A percentile compares a stretch with the other conserved stretches of the same genome.
These are phyloP conservation scores for Ivindomyrus marchei DNA, from an alignment of 2,113 vertebrate species.

Conservation along the genomic window DNA sequence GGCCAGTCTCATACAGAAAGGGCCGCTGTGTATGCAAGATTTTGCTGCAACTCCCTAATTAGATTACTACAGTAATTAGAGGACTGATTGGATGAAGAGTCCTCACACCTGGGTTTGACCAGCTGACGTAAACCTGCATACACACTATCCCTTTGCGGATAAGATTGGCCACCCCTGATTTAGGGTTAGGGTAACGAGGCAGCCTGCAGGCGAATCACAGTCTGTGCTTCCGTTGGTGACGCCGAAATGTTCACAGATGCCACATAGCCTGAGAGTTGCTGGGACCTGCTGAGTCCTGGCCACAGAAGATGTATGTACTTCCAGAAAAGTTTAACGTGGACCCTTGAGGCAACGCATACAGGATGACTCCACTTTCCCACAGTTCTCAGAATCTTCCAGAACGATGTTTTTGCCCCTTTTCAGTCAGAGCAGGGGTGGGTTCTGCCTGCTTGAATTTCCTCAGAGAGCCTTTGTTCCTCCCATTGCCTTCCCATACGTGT, in stretches of 20 bases:
- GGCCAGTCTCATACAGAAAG: too few species aligned
- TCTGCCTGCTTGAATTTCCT: not conserved
- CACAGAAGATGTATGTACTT: not conserved
- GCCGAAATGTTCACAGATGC: not conserved
- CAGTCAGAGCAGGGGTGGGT: not conserved
- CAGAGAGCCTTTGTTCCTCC: not conserved
- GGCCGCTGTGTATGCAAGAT: too few species aligned
- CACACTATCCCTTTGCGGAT: too few species aligned
- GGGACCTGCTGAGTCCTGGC: not conserved
- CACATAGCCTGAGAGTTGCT: not conserved
- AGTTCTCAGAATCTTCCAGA: not conserved
- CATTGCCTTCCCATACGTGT: not conserved
- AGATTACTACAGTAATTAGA: too few species aligned
- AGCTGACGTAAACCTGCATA: too few species aligned
- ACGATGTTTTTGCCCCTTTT: not conserved
- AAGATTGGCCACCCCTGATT: too few species aligned
- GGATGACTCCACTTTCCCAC: not conserved
- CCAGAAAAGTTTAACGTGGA: not conserved
- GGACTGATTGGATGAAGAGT: too few species aligned
- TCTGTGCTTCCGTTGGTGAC: not conserved
- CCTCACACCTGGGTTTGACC: too few species aligned
- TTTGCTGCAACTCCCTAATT: too few species aligned
- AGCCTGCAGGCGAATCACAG: not conserved
- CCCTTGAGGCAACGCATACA: not conserved
- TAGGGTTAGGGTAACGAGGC: not conserved